Evolutionary conservation across 1,140 invertebrate genomes (phyloP), one percentile per base, ranked within the genome.

Genomic region (Brachionus paranguensis): DNA sequence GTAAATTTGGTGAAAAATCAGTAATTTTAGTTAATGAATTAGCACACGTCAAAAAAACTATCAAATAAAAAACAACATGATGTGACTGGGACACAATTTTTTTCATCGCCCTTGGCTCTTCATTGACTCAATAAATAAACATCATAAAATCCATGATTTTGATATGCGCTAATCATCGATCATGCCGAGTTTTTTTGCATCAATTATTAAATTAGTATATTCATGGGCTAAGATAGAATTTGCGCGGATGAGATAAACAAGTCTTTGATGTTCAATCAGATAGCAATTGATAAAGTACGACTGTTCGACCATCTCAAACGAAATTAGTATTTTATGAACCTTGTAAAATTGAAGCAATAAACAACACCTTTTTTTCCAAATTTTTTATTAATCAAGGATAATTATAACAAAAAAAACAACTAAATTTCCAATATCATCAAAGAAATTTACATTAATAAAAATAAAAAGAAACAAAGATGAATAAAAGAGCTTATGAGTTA

Each of bases 371-470:
- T 33, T 33, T 41, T 72, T 47, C 17, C n/a, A 45, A 43, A 43
- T 24, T 47, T 41, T 72, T 72, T 72, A 43, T 72, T 72, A 72
- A 72, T 43, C 68, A 41, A 72, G 41, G 68, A 72, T 68, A 43
- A 72, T 72, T 24, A 72, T 43, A 72, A 20, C 68, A 72, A 47
- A 72, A 72, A 47, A 20, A 7, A 3, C 27, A 72, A 60, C 53
- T 60, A 20, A 72, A 72, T 43, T 41, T 72, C 17, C 17, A 72
- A 72, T 20, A 45, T 10, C n/a, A 72, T 72, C 68, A 72, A 45
- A 72, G 68, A 72, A 72, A 72, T 72, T 72, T 72, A 72, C 68
- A 72, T 72, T 72, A 11, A 33, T 14, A 33, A 43, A 8, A 72
- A 41, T 17, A 45, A 41, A 17, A 72, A 68, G 29, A 24, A 68